Evolutionary conservation across 2,888 invertebrate genomes (phyloP).

Genomic region (Perithous albicinctus): DNA sequence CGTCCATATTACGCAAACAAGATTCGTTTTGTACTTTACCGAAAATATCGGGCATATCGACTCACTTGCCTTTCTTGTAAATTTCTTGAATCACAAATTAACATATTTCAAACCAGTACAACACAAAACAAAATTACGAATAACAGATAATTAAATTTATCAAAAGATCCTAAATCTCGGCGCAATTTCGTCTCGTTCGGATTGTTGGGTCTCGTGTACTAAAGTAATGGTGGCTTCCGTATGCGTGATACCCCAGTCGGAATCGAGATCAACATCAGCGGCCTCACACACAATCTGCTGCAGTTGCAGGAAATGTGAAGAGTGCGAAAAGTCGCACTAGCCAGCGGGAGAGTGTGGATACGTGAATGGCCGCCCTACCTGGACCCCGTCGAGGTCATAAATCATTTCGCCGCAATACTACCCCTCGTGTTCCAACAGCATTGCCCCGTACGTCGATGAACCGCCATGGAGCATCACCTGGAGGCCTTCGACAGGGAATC

Average conservation of each 20-base stretch:
- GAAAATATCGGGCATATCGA: slow-evolving; percentile 22
- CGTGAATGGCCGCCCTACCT: slow-evolving; percentile 82
- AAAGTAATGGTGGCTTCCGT: slow-evolving; percentile 56
- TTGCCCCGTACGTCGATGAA: slow-evolving; percentile 78
- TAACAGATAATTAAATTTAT: not conserved
- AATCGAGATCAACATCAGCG: slow-evolving; percentile 37
- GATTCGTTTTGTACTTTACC: slow-evolving; percentile 40
- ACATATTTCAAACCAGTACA: not conserved
- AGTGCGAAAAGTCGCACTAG: slow-evolving; percentile 63
- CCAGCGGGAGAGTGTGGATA: slow-evolving; percentile 53
- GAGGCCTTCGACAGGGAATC: slow-evolving; percentile 69
- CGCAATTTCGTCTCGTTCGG: slow-evolving; percentile 50
- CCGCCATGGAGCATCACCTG: slow-evolving; percentile 81
- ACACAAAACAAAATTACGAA: not conserved
- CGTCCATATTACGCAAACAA: no score
- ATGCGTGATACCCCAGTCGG: slow-evolving; percentile 29
- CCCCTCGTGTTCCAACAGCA: slow-evolving; percentile 79
- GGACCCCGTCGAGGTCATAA: slow-evolving; percentile 81
- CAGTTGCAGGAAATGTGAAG: slow-evolving; percentile 55
- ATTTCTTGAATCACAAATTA: slow-evolving; percentile 20
- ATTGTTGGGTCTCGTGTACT: slow-evolving; percentile 63
- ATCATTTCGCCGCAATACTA: slow-evolving; percentile 82
- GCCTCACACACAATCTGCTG: slow-evolving; percentile 20
- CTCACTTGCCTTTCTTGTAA: not conserved
- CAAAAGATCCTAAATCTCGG: not conserved